These are phyloP conservation scores for Carterocephalus palaemon DNA, from an alignment of 2,888 invertebrate genomes.

Conservation along the genomic window DNA sequence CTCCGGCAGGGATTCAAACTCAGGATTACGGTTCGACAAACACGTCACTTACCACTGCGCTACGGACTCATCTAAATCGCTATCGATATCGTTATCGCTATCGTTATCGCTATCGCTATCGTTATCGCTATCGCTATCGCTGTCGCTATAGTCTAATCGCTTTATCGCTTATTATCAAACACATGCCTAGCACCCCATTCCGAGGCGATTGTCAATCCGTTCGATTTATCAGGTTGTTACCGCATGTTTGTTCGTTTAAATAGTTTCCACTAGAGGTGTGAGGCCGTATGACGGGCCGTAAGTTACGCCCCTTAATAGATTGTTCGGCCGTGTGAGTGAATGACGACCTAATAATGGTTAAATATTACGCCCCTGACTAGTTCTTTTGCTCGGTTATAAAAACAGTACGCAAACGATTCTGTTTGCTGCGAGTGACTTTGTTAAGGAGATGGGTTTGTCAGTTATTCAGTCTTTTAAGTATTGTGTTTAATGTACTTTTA, in stretches of 20 bases:
- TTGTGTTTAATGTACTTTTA: too few relatives aligned
- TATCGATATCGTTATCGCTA: too few relatives aligned
- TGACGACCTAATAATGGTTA: constrained; percentile 22
- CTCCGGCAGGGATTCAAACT: too few relatives aligned
- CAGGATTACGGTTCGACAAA: too few relatives aligned
- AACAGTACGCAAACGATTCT: constrained; percentile 5
- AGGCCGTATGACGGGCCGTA: constrained; percentile 21
- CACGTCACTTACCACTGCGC: too few relatives aligned
- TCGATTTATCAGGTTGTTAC: constrained; percentile 56
- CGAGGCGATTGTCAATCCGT: constrained; percentile 53
- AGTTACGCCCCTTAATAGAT: constrained; percentile 22
- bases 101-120: too few relatives aligned
- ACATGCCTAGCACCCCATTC: constrained; percentile 51
- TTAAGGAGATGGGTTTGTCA: constrained; percentile 10
- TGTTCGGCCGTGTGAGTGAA: constrained; percentile 18
- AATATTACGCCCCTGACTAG: constrained; percentile 12
- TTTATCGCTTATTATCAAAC: constrained; percentile 16
- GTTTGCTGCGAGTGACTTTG: constrained; percentile 21
- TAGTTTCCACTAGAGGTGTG: constrained; percentile 36
- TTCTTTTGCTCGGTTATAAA: constrained; percentile 12
- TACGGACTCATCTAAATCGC: too few relatives aligned
- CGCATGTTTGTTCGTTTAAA: constrained; percentile 40
- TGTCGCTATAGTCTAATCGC: too few relatives aligned
- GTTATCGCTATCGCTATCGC: too few relatives aligned
- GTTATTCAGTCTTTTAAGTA: too few relatives aligned